phyloP scores from a whole-genome alignment of 1,140 invertebrate species.

The Meloidogyne floridensis region DNA sequence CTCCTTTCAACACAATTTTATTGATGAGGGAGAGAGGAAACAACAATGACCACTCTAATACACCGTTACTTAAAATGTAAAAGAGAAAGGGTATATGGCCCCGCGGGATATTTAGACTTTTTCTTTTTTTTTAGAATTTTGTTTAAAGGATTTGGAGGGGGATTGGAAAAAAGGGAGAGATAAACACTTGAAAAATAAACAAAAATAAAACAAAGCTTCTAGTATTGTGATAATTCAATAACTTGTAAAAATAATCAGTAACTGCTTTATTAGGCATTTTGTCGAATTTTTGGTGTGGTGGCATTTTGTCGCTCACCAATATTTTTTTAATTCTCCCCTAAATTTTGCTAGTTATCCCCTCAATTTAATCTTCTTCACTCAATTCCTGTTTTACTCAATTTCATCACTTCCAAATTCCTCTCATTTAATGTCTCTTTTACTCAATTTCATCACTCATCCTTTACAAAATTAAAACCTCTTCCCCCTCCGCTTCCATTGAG shows the following conservation, averaged over 20 bases:
- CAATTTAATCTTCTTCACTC: neutral
- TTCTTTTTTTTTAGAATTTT: neutral
- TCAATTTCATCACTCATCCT: conserved; percentile 12
- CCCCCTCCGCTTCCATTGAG: neutral
- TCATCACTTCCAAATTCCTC: conserved; percentile 25
- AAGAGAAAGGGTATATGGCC: neutral
- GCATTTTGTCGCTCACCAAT: neutral
- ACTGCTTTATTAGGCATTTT: neutral
- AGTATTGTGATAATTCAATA: too few relatives aligned
- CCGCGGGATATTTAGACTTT: neutral
- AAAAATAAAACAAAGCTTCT: too few relatives aligned
- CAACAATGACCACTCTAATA: neutral
- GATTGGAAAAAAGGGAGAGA: neutral
- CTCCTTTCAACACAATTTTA: conserved; percentile 4
- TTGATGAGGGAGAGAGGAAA: neutral
- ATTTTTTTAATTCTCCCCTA: conserved; percentile 1
- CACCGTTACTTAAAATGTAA: too few relatives aligned
- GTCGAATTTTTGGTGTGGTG: neutral
- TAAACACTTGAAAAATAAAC: conserved; percentile 9
- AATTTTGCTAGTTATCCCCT: neutral
- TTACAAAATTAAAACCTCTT: too few relatives aligned
- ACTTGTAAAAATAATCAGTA: conserved; percentile 12
- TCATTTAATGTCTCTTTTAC: neutral
- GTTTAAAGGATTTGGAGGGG: neutral
- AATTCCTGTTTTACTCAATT: conserved; percentile 22